A percentile compares a stretch with the other conserved stretches of the same genome.
phyloP scores from a whole-genome alignment of 2,888 invertebrate species.

The Luperina testacea region DNA sequence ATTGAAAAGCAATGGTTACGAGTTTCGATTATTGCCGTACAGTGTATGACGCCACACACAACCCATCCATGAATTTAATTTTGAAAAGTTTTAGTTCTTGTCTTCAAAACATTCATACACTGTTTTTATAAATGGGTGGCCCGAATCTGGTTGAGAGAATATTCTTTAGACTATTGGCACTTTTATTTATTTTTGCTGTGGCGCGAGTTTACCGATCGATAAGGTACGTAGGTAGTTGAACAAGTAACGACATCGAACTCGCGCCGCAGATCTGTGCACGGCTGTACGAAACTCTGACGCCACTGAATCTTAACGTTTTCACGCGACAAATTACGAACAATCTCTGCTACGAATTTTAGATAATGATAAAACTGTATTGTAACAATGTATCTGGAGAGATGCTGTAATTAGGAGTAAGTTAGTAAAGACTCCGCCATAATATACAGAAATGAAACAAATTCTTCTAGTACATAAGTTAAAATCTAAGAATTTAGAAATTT shows the following conservation, averaged over 20 bases:
- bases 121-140: slow-evolving; percentile 84
- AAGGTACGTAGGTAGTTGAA: slow-evolving; percentile 21
- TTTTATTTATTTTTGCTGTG: slow-evolving; percentile 71
- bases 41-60: slow-evolving; percentile 82
- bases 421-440: slow-evolving; percentile 87
- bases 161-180: slow-evolving; percentile 83
- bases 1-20: slow-evolving; percentile 79
- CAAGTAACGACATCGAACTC: slow-evolving; percentile 64
- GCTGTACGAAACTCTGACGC: slow-evolving; percentile 89
- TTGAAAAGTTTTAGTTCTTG: slow-evolving; percentile 67
- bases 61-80: slow-evolving; percentile 74
- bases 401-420: slow-evolving; percentile 80
- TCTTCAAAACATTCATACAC: slow-evolving; percentile 76
- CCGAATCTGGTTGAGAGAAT: slow-evolving; percentile 88
- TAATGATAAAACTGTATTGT: slow-evolving; percentile 77
- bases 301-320: slow-evolving; percentile 76
- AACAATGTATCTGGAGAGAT: slow-evolving; percentile 68
- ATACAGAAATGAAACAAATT: slow-evolving; percentile 79
- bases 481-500: slow-evolving; percentile 66
- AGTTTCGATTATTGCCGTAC: slow-evolving; percentile 89
- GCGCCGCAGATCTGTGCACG: slow-evolving; percentile 81
- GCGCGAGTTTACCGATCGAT: slow-evolving; percentile 64
- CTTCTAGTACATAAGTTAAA: slow-evolving; percentile 75
- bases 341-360: slow-evolving; percentile 82
- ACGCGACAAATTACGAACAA: slow-evolving; percentile 79